Evolutionary conservation across 2,888 invertebrate species (phyloP), one percentile per base, ranked within the genome.

Genomic region (Mesorhabditis spiculigera): DNA sequence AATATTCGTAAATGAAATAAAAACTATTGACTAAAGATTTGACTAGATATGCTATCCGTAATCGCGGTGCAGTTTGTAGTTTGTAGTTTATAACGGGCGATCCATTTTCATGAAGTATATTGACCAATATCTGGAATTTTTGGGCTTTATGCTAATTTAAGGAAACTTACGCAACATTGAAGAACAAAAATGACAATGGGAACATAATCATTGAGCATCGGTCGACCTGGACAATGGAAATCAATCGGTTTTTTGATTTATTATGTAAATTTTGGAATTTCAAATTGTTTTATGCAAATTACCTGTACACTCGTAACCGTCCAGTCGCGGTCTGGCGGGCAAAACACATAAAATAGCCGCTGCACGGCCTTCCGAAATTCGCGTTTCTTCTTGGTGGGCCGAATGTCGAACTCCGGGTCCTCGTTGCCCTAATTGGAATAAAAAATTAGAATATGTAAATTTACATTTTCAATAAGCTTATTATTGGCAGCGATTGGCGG

Each of bases 121-220:
- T 74, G 75, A 80, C 82, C 82, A 82, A 77, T 82, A 82, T 67
- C 82, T 82, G 74, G 43, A 82, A 16, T 16, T 43, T 61, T 13
- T 61, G 10, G 58, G n/a, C n/a, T 50, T 6, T 43, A 41, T 41
- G 58, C 28, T 28, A 28, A 28, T 28, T 28, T 28, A 28, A 28
- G 3, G 28, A 28, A 66, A 74, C 81, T 78, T 73, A 84, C 79
- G 80, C 79, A 67, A 84, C 75, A 68, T 84, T 84, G 73, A 84
- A 84, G 61, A 85, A 76, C 66, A 84, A 76, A 73, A 85, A 85
- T 10, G 85, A 84, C 41, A 85, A 71, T 3, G 85, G 85, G 67
- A 85, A 84, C 80, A 85, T 80, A 62, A 84, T 82, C 83, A 83
- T 83, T 75, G 83, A 83, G 76, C 81, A 82, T 64, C 83, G 75